Base-by-base conservation (phyloP, 2,113 vertebrate species). In the Siniperca chuatsi region DNA sequence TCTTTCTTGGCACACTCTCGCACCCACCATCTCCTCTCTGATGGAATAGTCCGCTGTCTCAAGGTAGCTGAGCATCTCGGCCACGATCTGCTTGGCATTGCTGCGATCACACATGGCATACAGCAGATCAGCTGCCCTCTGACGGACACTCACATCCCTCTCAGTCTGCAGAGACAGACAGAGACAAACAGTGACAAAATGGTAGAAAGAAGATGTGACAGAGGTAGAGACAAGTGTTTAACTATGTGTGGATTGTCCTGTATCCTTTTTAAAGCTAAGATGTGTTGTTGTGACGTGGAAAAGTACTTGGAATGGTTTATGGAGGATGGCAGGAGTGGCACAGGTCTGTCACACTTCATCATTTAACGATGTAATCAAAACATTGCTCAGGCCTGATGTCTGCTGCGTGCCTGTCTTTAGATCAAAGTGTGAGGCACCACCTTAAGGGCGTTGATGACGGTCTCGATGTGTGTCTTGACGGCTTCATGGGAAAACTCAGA, bases 71-170 rank as follows among this genome's bases (percentile, higher is more conserved):
- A 98, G 93, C 97, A 98, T 98, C 94, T 98, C 97, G 0, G 97
- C 97, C 20, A 98, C 97, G 0, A 98, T 98, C 93, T 98, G 97
- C 92, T 98, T 98, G 75, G 97, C 96, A 0, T 98, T 98, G 90
- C 97, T 98, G 57, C 97, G 97, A 87, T 98, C 97, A 7, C 97
- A 98, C 97, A 98, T 98, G 92, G 97, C 97, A 0, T 98, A 98
- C 3, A 98, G 96, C 75, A 98, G 96, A 79, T 98, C 97, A 0
- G 97, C 97, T 0, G 97, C 97, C 64, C 97, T 93, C 95, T 98
- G 97, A 15, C 97, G 95, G 8, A 98, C 97, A 0, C 97, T 98
- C 76, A 98, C 97, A 0, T 98, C 97, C 76, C 97, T 93, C 92
- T 98, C 97, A 6, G 97, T 98, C 97, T 98, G 90, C 23, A 62